phyloP scores from a whole-genome alignment of 2,888 invertebrate genomes.

The Drosophila borealis region DNA sequence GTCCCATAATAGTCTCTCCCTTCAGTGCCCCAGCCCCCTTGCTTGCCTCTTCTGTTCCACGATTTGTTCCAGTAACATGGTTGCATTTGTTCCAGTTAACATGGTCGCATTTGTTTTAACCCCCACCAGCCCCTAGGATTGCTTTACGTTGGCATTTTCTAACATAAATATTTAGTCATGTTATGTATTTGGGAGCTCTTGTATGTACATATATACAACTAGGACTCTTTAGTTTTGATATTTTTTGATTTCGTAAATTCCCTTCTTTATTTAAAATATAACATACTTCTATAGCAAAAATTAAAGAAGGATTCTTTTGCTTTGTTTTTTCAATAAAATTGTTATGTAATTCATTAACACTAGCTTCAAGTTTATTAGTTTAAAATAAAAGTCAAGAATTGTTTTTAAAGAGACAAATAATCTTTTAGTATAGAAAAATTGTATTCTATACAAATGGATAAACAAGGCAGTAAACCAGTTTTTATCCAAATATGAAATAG shows the following conservation, averaged over 20 bases:
- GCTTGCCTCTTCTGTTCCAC: conserved; percentile 9
- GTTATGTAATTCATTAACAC: no score
- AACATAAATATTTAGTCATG: conserved; percentile 23
- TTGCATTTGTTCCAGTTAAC: conserved; percentile 70
- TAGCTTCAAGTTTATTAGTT: no score
- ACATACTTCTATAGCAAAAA: no score
- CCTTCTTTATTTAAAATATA: background rate
- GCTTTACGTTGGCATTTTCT: conserved; percentile 34
- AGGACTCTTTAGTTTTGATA: conserved; percentile 1
- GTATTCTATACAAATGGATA: no score
- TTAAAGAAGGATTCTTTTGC: no score
- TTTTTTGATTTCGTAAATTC: background rate
- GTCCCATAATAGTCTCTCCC: conserved; percentile 1
- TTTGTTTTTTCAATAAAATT: no score
- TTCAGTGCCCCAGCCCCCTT: conserved; percentile 26
- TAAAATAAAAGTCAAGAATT: no score
- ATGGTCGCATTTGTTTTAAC: conserved; percentile 54
- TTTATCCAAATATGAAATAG: no score
- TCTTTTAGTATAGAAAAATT: no score
- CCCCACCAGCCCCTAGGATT: conserved; percentile 52
- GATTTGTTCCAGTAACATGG: conserved; percentile 41
- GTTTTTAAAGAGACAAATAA: no score
- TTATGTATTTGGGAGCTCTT: conserved; percentile 5
- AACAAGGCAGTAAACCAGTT: no score
- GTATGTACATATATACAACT: conserved; percentile 11